Evolutionary conservation across 2,888 invertebrate species (phyloP), one percentile per base, ranked within the genome.

Genomic region (Adelphocoris suturalis): DNA sequence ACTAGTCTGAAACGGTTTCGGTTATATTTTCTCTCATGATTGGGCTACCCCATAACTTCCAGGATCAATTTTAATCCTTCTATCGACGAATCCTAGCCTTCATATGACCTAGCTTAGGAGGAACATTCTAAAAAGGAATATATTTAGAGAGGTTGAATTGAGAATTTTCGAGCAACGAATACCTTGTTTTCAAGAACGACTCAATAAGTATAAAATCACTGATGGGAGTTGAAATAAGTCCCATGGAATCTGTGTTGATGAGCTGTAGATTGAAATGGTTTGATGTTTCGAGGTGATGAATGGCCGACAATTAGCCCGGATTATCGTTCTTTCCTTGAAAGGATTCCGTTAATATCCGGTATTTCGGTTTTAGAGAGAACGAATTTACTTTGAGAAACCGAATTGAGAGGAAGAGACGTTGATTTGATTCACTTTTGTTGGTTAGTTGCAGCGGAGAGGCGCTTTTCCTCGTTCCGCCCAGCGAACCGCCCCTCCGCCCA

Each of bases 351-450:
- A 19, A 68, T 14, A 27, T 23, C 23, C 68, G 68, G 2, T 27
- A 12, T 68, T 68, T 19, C 3, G 7, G 68, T 37, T 37, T 37
- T 37, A 68, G 19, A 27, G 23, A 23, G 3, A 19, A 9, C 68
- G 19, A 68, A 68, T 23, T 68, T 23, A 23, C 11, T 68, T 68
- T 23, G 68, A 23, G 27, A 23, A 13, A 68, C 19, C 14, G 14
- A 52, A 16, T 13, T 52, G 68, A 68, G 27, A 23, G 7, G 68
- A 23, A 68, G 27, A 68, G 13, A 23, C 68, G 68, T 68, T 23
- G 68, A 68, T 68, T 68, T 27, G 68, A 68, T 68, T 68, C 23
- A 23, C 23, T 68, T 68, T 68, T 23, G 68, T 12, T 52, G 52
- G 52, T 52, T 16, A 16, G 52, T 52, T 14, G 52, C 14, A 16